Evolutionary conservation across 2,888 invertebrate species (phyloP), one percentile per base, ranked within the genome.

Genomic region (Zygogramma bicolorata): DNA sequence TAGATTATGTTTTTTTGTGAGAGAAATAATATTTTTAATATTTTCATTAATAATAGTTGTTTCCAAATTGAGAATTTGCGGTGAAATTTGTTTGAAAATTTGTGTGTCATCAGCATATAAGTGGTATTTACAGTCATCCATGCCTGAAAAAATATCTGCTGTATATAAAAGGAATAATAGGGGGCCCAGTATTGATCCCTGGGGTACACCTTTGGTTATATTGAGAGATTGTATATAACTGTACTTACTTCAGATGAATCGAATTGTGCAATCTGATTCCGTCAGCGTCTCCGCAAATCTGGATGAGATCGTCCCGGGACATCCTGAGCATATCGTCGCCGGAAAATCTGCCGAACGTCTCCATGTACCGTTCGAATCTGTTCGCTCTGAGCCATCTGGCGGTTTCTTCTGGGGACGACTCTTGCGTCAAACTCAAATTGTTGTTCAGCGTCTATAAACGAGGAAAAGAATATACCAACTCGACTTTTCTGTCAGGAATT

Each of bases 201-300:
- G n/a, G n/a, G n/a, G n/a, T n/a, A n/a, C n/a, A n/a, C n/a, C n/a
- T n/a, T n/a, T n/a, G n/a, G 38, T 38, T 38, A 38, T 38, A 10
- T 4, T 13, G 3, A n/a, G 13, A 38, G 13, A 4, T 38, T 38
- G 38, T n/a, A 13, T 38, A n/a, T 10, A 13, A 10, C 25, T 18
- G 8, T 70, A 88, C 92, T 91, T 86, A 94, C 94, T 94, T 95
- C 80, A 93, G 92, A 83, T 96, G 95, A 59, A 98, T 88, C 34
- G 95, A 94, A 87, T 98, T 98, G 88, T 93, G 97, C 73, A 98
- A 91, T 78, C 98, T 92, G 71, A 98, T 97, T 3, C 98, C 98
- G 86, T 98, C 97, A 40, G 97, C 95, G 73, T 97, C 89, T 0
- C 97, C 97, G 86, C 97, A 97, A 71, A 98, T 96, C 88, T 97